A percentile compares a stretch with the other conserved stretches of the same genome.
Evolutionary conservation across 2,888 invertebrate species (phyloP).

Genomic region (Pogonocherus hispidulus): DNA sequence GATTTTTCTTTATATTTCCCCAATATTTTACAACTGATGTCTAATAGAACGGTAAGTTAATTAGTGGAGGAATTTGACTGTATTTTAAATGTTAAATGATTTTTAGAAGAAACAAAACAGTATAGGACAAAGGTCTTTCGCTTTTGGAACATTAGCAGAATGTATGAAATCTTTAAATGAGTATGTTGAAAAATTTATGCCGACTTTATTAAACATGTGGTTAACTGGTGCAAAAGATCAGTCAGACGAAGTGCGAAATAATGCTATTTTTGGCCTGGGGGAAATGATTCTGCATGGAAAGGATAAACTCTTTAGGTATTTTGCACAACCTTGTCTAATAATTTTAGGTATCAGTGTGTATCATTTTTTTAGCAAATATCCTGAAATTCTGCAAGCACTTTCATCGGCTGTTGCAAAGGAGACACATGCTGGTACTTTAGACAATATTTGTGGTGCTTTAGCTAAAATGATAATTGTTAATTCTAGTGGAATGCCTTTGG

Average conservation of each 20-base stretch:
- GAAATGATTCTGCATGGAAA: conserved; percentile 79
- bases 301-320: conserved; percentile 74
- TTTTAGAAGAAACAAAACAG: conserved; percentile 76
- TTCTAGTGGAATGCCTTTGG: conserved; percentile 75
- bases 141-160: conserved; percentile 81
- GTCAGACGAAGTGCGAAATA: conserved; percentile 81
- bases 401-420: conserved; percentile 77
- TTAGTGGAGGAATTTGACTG: background rate
- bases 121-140: conserved; percentile 78
- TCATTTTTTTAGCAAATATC: conserved; percentile 71
- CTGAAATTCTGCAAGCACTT: conserved; percentile 76
- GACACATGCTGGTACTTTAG: conserved; percentile 76
- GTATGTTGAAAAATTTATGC: conserved; percentile 72
- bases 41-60: conserved; percentile 74
- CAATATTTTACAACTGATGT: conserved; percentile 74
- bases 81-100: background rate
- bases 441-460: conserved; percentile 85
- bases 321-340: background rate
- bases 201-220: conserved; percentile 76
- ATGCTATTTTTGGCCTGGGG: conserved; percentile 82
- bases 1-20: conserved; percentile 79
- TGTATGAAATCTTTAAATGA: conserved; percentile 76
- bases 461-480: conserved; percentile 81
- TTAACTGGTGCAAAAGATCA: conserved; percentile 74
- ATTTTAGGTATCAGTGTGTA: background rate